A percentile compares a stretch with the other conserved stretches of the same genome.
Evolutionary conservation across 2,888 invertebrate genomes (phyloP).

Genomic region (Petrophora chlorosata): DNA sequence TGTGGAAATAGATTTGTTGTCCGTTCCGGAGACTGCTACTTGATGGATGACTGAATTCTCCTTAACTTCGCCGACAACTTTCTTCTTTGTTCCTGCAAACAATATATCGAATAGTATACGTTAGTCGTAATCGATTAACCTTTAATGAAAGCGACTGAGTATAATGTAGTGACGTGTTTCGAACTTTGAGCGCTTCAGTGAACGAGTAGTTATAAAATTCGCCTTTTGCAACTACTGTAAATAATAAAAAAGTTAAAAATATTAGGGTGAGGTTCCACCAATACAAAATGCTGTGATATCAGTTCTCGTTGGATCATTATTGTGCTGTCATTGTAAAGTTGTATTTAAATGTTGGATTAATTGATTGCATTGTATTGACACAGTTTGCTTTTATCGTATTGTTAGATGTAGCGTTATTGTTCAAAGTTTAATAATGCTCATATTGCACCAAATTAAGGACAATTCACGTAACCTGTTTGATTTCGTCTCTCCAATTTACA

Average conservation of each 20-base stretch:
- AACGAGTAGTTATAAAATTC: slow-evolving; percentile 40
- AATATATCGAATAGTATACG: slow-evolving; percentile 58
- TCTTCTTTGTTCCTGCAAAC: slow-evolving; percentile 35
- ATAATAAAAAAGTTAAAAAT: slow-evolving; percentile 55
- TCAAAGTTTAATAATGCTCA: slow-evolving; percentile 13
- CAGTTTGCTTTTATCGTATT: slow-evolving; percentile 12
- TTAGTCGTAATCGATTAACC: slow-evolving; percentile 54
- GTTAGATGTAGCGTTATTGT: slow-evolving; percentile 19
- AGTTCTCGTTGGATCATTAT: slow-evolving; percentile 67
- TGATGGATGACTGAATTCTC: slow-evolving; percentile 77
- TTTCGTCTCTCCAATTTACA: no score
- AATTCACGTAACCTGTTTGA: no score
- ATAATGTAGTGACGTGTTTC: slow-evolving; percentile 50
- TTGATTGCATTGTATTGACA: slow-evolving; percentile 31
- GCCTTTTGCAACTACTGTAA: slow-evolving; percentile 53
- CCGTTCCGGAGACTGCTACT: slow-evolving; percentile 67
- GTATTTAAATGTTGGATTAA: slow-evolving; percentile 24
- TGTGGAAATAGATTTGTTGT: slow-evolving; percentile 77
- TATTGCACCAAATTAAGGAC: slow-evolving; percentile 25
- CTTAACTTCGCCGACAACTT: slow-evolving; percentile 59
- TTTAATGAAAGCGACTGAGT: slow-evolving; percentile 70
- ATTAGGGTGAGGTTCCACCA: slow-evolving; percentile 60
- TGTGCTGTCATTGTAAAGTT: slow-evolving; percentile 42
- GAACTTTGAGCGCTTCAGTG: slow-evolving; percentile 43
- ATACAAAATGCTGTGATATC: slow-evolving; percentile 82